Evolutionary conservation across 2,113 vertebrate species (phyloP).

Genomic region (Platysteira castanea): DNA sequence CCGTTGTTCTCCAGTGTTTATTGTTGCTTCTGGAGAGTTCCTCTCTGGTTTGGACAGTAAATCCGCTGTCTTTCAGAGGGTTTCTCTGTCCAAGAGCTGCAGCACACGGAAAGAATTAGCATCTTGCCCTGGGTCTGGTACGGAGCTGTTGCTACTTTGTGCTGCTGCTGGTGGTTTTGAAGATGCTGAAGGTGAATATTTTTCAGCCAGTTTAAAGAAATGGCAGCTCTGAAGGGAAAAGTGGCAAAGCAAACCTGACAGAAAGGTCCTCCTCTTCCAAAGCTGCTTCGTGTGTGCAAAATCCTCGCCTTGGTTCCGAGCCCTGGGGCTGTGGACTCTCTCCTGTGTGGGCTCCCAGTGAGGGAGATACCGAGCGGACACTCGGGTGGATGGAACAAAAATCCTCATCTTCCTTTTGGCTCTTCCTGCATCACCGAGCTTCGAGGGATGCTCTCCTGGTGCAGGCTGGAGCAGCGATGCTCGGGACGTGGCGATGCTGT

Average conservation of each 20-base stretch:
- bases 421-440: fast-evolving
- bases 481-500: not conserved
- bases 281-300: fast-evolving
- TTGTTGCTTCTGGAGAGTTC: slow-evolving; percentile 49
- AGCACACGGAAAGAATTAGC: slow-evolving; percentile 34
- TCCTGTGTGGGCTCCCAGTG: not conserved
- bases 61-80: not conserved
- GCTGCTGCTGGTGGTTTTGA: not conserved
- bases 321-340: not conserved
- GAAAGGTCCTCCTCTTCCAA: not conserved
- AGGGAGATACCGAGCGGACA: fast-evolving
- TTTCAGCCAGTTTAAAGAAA: not conserved
- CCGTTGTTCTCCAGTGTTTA: slow-evolving; percentile 15
- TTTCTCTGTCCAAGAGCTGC: slow-evolving; percentile 31
- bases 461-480: not conserved
- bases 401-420: not conserved
- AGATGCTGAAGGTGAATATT: not conserved
- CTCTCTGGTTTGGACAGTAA: slow-evolving; percentile 35
- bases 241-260: fast-evolving
- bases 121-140: not conserved
- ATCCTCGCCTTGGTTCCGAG: fast-evolving
- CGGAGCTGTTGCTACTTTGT: not conserved
- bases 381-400: not conserved
- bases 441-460: fast-evolving
- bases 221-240: not conserved